Base-by-base conservation (phyloP, 2,113 vertebrate genomes). In the Hypocryptadius cinnamomeus region DNA sequence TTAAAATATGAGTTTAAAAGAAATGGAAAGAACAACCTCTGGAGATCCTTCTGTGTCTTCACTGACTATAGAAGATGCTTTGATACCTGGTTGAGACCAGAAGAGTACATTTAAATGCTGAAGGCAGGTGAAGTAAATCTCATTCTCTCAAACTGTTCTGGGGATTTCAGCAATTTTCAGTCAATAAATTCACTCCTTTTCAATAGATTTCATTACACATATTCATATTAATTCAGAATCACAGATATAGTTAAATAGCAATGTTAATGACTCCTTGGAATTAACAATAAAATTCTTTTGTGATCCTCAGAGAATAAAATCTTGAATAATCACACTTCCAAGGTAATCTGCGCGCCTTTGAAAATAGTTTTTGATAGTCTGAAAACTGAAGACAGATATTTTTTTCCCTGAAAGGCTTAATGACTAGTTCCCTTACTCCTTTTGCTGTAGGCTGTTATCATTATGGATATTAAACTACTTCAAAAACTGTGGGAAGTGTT, bases 261-360 rank as follows among this genome's bases (percentile, higher is more conserved):
- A 51, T 31, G 31, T 78, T 96, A 94, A 86, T 89, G 90, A 76
- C 71, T 76, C 61, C 15, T 82, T 94, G 73, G 66, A 91, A 89
- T 95, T 94, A 94, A 69, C 39, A 95, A 48, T 87, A 89, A 91
- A 65, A 79, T 87, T 95, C 45, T 86, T 44, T 61, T 89, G 60
- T 87, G 73, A 84, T 87, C 79, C 44, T 87, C 33, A 28, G 66
- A 92, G 83, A 95, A 79, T 89, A 79, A 90, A 91, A 79, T 54
- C 65, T 90, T 72, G 45, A 93, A 85, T 92, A 88, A 79, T 86
- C 45, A 56, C 51, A 35, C 33, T 85, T 89, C 76, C 13, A 69
- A 83, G 18, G 60, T 87, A 94, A 82, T 93, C 73, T 76, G 25
- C 50, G 76, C 6, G 8, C 88, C 64, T 90, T 72, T 84, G 70